These are phyloP conservation scores for Ostrea denselamellosa DNA, from an alignment of 1,140 invertebrate species.

Conservation along the genomic window DNA sequence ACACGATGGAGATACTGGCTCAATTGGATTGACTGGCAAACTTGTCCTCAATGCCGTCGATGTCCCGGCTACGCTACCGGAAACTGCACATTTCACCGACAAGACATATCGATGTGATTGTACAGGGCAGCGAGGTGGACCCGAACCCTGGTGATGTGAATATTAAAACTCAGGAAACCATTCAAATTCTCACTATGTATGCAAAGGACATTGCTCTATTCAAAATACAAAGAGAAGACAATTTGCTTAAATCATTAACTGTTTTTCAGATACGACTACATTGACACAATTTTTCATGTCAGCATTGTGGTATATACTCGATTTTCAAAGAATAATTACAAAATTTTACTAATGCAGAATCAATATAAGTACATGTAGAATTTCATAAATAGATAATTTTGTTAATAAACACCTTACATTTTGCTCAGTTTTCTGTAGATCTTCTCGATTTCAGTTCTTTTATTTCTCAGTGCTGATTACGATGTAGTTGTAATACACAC, in stretches of 20 bases:
- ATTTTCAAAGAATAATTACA: not conserved
- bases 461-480: too few species aligned
- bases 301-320: not conserved
- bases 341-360: not conserved
- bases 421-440: too few species aligned
- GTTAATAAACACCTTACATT: too few species aligned
- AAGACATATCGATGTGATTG: not conserved
- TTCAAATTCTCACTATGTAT: too few species aligned
- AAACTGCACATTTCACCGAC: not conserved
- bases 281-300: too few species aligned
- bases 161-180: not conserved
- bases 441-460: too few species aligned
- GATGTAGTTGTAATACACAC: too few species aligned
- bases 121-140: not conserved
- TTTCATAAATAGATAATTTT: not conserved
- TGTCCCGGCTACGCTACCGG: not conserved
- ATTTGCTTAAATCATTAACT: not conserved
- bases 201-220: not conserved
- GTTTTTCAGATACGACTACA: not conserved
- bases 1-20: not conserved
- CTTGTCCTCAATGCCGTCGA: not conserved
- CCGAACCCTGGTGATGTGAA: not conserved
- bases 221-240: not conserved
- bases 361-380: not conserved
- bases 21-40: not conserved